Percentiles rank a stretch among this genome's conserved stretches.
Conservation (phyloP, 2,113 vertebrate species). For the Galeopterus variegatus region DNA sequence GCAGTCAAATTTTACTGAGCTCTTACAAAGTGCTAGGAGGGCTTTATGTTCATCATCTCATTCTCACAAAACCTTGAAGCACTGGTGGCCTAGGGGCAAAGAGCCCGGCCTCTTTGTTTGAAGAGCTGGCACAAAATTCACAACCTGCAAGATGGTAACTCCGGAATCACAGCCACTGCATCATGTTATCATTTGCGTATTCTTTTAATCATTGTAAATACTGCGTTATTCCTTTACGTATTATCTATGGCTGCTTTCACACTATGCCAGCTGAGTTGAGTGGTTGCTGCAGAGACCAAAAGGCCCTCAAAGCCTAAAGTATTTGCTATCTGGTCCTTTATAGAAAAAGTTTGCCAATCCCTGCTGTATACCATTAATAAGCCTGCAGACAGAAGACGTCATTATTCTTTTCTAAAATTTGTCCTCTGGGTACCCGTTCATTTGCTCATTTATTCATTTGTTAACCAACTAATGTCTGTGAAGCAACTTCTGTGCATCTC, state of each 20-base stretch:
- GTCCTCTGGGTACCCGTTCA: background rate
- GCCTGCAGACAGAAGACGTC: background rate
- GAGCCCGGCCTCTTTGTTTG: too few species aligned
- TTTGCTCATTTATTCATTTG: background rate
- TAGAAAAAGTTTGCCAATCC: background rate
- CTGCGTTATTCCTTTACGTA: background rate
- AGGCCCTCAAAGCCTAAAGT: background rate
- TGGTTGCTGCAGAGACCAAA: background rate
- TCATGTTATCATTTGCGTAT: too few species aligned
- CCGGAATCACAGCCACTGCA: background rate
- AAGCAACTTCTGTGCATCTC: background rate
- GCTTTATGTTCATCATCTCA: background rate
- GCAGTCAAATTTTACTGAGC: background rate
- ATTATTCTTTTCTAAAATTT: background rate
- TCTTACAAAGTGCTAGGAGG: background rate
- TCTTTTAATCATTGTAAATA: too few species aligned
- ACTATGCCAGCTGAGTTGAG: background rate
- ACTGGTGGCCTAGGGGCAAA: too few species aligned
- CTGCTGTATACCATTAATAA: background rate
- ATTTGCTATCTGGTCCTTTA: background rate
- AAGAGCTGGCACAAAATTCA: too few species aligned
- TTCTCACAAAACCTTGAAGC: background rate
- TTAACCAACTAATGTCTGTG: conserved; percentile 4
- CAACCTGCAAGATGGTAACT: too few species aligned
- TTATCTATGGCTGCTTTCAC: background rate